A percentile compares a stretch with the other conserved stretches of the same genome.
Conservation (phyloP, 2,113 vertebrate genomes). For the Apistogramma diplotaenia region DNA sequence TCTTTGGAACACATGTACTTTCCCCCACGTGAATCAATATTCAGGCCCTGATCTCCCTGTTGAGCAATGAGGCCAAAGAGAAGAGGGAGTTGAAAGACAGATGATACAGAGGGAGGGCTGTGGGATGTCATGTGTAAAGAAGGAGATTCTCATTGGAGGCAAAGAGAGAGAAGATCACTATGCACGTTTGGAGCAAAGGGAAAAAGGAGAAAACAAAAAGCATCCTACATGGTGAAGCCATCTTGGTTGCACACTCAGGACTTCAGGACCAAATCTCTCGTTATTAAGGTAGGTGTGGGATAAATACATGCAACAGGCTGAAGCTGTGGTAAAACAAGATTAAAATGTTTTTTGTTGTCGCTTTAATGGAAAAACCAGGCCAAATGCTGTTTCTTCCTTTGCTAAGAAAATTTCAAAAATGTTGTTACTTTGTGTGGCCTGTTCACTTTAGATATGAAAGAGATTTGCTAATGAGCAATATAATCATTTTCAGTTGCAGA, state of each 20-base stretch:
- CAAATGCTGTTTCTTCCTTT: background rate
- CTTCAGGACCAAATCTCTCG: background rate
- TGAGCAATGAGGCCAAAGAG: slow-evolving; percentile 70
- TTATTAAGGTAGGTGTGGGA: slow-evolving; percentile 48
- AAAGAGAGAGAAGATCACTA: slow-evolving; percentile 33
- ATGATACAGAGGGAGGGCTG: slow-evolving; percentile 57
- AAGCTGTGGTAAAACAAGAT: background rate
- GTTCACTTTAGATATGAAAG: background rate
- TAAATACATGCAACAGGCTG: background rate
- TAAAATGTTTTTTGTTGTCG: background rate
- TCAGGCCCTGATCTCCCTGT: slow-evolving; percentile 65
- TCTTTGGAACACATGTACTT: slow-evolving; percentile 68
- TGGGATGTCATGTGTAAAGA: slow-evolving; percentile 53
- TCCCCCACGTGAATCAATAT: slow-evolving; percentile 76
- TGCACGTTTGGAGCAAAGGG: slow-evolving; percentile 29
- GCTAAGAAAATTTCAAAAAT: background rate
- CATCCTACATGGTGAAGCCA: slow-evolving; percentile 27
- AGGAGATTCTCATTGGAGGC: slow-evolving; percentile 66
- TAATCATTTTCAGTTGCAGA: background rate
- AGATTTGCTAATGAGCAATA: background rate
- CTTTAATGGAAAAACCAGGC: background rate
- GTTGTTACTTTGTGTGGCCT: too few relatives aligned
- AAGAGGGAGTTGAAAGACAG: slow-evolving; percentile 51
- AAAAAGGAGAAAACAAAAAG: background rate
- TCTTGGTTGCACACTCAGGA: slow-evolving; percentile 13